phyloP scores from a whole-genome alignment of 2,797 vertebrate genomes.

The Tenualosa thibaudeaui region DNA sequence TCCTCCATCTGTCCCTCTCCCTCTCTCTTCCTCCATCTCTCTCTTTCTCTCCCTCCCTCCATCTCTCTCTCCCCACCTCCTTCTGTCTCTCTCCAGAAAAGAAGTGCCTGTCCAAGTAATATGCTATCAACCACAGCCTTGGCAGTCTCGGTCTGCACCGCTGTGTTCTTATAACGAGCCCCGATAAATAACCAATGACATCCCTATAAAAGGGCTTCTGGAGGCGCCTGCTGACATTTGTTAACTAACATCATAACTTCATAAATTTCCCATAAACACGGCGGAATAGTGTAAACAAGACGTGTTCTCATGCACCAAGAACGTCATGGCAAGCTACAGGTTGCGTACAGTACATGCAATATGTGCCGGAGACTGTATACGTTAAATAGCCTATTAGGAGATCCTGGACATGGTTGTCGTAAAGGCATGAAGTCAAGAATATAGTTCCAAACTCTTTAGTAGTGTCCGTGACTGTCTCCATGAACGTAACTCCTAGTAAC shows the following conservation, averaged over 20 bases:
- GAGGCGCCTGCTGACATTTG: not conserved
- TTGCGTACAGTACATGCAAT: not conserved
- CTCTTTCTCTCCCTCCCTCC: not conserved
- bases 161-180: not conserved
- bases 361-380: not conserved
- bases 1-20: not conserved
- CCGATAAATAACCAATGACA: constrained; percentile 7
- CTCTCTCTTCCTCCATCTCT: not conserved
- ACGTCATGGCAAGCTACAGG: not conserved
- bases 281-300: not conserved
- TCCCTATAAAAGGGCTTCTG: not conserved
- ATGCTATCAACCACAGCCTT: not conserved
- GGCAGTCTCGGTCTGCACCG: not conserved
- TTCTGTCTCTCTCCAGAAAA: not conserved
- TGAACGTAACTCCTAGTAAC: not conserved
- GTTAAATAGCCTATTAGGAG: not conserved
- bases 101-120: not conserved
- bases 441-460: not conserved
- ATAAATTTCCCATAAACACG: constrained; percentile 3
- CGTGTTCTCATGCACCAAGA: not conserved
- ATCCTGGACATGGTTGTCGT: not conserved
- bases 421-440: not conserved
- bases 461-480: not conserved
- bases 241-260: constrained; percentile 9
- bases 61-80: not conserved